Evolutionary conservation across 1,140 invertebrate genomes (phyloP).

Genomic region (Sitobion miscanthi): DNA sequence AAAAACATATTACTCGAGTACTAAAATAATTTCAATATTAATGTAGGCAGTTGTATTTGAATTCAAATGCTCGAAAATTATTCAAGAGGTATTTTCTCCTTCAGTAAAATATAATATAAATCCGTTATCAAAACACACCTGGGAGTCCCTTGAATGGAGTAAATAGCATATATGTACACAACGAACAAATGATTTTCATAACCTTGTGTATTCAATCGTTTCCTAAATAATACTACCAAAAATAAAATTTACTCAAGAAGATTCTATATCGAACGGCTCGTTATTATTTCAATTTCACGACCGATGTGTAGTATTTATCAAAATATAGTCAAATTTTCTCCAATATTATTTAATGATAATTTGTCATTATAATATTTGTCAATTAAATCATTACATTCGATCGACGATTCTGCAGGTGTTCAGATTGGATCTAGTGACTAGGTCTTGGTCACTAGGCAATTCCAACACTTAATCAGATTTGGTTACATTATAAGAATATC

Average conservation of each 20-base stretch:
- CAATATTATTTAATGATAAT: too few species aligned
- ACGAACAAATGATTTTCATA: not conserved
- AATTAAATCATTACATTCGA: too few species aligned
- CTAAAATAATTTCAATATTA: not conserved
- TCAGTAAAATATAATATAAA: not conserved
- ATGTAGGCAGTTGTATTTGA: not conserved
- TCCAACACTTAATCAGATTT: too few species aligned
- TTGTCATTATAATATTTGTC: too few species aligned
- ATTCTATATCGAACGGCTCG: not conserved
- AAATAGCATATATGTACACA: not conserved
- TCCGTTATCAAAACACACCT: not conserved
- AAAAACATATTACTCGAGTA: not conserved
- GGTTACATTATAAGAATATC: too few species aligned
- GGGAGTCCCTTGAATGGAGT: not conserved
- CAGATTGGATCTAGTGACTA: too few species aligned
- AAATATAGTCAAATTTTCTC: too few species aligned
- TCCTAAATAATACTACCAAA: not conserved
- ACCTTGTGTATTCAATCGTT: not conserved
- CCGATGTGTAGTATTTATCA: not conserved
- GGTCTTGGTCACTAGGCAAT: too few species aligned
- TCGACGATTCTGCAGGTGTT: too few species aligned
- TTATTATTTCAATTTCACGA: not conserved
- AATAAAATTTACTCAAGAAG: too few species aligned
- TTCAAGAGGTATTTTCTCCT: not conserved
- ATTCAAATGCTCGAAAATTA: not conserved